A percentile compares a stretch with the other conserved stretches of the same genome.
Evolutionary conservation across 2,113 vertebrate species (phyloP).

Genomic region (Oreamnos americanus): DNA sequence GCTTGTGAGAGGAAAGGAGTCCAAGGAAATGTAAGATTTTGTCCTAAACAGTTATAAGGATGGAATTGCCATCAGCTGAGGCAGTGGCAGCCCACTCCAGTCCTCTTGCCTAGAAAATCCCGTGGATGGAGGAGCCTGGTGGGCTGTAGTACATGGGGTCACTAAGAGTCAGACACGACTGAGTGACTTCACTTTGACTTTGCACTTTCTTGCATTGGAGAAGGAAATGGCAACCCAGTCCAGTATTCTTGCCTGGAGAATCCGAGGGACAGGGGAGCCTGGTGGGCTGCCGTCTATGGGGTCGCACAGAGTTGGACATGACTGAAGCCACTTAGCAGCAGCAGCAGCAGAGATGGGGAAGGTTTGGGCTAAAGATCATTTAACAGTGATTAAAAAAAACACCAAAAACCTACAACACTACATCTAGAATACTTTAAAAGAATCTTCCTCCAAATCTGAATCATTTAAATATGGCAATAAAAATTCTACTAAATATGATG

Average conservation of each 20-base stretch:
- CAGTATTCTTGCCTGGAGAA: too few species aligned
- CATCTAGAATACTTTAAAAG: neutral
- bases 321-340: too few species aligned
- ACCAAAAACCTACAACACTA: neutral
- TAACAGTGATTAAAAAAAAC: neutral
- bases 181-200: too few species aligned
- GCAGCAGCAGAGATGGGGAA: neutral
- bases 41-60: neutral
- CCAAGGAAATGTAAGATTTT: neutral
- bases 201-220: too few species aligned
- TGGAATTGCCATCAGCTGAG: neutral
- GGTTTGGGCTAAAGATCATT: neutral
- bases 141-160: too few species aligned
- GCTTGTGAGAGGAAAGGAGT: neutral
- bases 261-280: too few species aligned
- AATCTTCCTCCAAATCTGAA: neutral
- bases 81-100: too few species aligned
- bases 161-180: too few species aligned
- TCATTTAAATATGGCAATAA: neutral
- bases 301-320: too few species aligned
- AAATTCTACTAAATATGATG: neutral
- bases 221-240: too few species aligned
- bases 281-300: too few species aligned
- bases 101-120: too few species aligned
- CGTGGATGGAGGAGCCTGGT: accelerated